Evolutionary conservation across 1,140 invertebrate genomes (phyloP).

Genomic region (Drosophila azteca): DNA sequence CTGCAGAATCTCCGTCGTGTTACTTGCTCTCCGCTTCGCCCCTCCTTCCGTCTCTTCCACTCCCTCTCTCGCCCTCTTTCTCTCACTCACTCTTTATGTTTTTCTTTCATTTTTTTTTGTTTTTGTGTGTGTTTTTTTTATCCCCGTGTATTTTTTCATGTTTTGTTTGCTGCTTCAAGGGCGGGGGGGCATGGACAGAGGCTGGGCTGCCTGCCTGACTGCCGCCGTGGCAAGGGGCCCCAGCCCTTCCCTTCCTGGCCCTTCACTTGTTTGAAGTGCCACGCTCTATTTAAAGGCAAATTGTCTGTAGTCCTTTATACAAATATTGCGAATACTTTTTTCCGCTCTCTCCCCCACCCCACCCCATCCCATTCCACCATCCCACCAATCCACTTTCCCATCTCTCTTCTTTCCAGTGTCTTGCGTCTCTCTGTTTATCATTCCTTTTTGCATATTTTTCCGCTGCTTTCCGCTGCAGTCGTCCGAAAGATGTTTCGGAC

Average conservation of each 20-base stretch:
- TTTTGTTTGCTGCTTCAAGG: conserved; percentile 61
- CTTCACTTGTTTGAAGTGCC: conserved; percentile 79
- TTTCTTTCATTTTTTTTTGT: conserved; percentile 47
- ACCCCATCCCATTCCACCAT: no score
- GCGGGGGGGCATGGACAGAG: no score
- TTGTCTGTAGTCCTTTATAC: conserved; percentile 80
- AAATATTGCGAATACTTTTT: conserved; percentile 75
- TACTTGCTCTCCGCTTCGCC: neutral
- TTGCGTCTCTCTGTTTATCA: conserved; percentile 14
- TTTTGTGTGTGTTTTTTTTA: conserved; percentile 16
- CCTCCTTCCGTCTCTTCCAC: neutral
- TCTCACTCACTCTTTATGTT: conserved; percentile 49
- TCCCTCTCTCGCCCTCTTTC: conserved; percentile 17
- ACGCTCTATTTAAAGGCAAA: conserved; percentile 82
- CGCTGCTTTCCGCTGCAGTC: conserved; percentile 57
- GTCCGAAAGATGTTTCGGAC: conserved; percentile 52
- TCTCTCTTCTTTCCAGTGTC: no score
- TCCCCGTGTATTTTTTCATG: conserved; percentile 45
- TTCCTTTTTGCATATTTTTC: conserved; percentile 70
- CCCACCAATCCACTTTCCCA: neutral
- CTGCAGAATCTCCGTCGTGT: conserved; percentile 18
- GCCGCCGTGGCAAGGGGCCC: neutral
- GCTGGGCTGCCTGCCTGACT: no score
- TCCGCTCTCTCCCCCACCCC: conserved; percentile 31
- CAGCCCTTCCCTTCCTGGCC: conserved; percentile 42